Conservation (phyloP, 1,140 invertebrate genomes). For the Drosophila sp. region DNA sequence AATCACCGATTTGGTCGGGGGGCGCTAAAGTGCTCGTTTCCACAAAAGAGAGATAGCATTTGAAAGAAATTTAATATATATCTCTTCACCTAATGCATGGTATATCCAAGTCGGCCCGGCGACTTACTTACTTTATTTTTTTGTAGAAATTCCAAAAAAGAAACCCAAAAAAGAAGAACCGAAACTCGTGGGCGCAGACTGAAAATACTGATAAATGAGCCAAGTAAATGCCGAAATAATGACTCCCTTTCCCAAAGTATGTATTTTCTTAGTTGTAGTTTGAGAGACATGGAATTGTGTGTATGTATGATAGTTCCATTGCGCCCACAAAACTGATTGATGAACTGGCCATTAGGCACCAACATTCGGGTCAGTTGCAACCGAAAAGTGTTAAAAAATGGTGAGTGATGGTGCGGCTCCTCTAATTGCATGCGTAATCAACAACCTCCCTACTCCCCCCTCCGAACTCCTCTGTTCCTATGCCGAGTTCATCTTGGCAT, state of each 20-base stretch:
- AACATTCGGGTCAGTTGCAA: constrained; percentile 20
- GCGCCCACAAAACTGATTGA: constrained; percentile 71
- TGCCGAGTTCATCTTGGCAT: neutral
- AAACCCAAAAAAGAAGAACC: neutral
- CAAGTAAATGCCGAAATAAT: constrained; percentile 76
- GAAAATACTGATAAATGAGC: constrained; percentile 76
- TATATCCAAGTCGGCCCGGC: no score
- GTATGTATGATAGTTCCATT: constrained; percentile 58
- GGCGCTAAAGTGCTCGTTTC: no score
- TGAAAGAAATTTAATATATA: no score
- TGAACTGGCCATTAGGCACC: constrained; percentile 67
- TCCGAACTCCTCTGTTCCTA: neutral
- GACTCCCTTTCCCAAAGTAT: constrained; percentile 35
- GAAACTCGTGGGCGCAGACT: constrained; percentile 48
- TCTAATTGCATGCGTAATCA: constrained; percentile 78
- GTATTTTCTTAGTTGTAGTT: constrained; percentile 47
- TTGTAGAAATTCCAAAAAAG: constrained; percentile 10
- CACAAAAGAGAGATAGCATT: no score
- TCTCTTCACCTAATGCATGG: no score
- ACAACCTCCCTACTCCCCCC: constrained; percentile 29
- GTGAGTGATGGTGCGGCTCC: constrained; percentile 73
- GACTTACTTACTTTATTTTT: no score
- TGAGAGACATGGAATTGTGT: constrained; percentile 54
- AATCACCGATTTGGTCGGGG: no score
- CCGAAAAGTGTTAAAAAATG: constrained; percentile 73